Evolutionary conservation across 2,113 vertebrate species (phyloP).

Genomic region (Limanda limanda): DNA sequence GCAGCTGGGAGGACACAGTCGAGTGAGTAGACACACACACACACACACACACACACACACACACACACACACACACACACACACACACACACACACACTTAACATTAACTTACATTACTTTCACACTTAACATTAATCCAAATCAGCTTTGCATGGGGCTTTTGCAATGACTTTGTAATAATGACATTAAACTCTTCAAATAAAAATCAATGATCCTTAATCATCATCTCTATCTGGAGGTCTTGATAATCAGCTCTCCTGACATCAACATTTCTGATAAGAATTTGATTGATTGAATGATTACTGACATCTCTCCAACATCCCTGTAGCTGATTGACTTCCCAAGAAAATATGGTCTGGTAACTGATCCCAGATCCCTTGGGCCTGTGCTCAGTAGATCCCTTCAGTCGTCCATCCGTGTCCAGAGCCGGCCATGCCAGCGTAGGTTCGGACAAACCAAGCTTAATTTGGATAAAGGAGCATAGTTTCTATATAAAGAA

Average conservation of each 20-base stretch:
- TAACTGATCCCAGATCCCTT: neutral
- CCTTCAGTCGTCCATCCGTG: neutral
- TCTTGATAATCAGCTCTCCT: neutral
- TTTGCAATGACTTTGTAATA: neutral
- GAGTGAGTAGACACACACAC: slow-evolving; percentile 81
- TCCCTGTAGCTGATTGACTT: neutral
- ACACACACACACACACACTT: slow-evolving; percentile 22
- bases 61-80: slow-evolving; percentile 16
- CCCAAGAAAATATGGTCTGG: neutral
- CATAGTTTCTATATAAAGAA: neutral
- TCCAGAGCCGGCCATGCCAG: slow-evolving; percentile 4
- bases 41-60: slow-evolving; percentile 18
- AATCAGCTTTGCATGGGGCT: neutral
- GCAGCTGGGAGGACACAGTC: slow-evolving; percentile 90
- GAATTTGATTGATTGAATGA: too few relatives aligned
- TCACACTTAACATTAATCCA: slow-evolving; percentile 11
- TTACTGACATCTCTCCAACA: too few relatives aligned
- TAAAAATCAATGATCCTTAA: neutral
- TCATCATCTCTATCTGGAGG: neutral
- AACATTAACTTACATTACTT: neutral
- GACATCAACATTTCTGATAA: too few relatives aligned
- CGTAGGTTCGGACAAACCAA: neutral
- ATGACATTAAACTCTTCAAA: too few relatives aligned
- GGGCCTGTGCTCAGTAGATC: neutral
- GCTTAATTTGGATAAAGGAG: slow-evolving; percentile 1